Percentiles rank a stretch among this genome's conserved stretches.
These are phyloP conservation scores for Cataglyphis albicans DNA, from an alignment of 2,888 invertebrate genomes.

Conservation along the genomic window DNA sequence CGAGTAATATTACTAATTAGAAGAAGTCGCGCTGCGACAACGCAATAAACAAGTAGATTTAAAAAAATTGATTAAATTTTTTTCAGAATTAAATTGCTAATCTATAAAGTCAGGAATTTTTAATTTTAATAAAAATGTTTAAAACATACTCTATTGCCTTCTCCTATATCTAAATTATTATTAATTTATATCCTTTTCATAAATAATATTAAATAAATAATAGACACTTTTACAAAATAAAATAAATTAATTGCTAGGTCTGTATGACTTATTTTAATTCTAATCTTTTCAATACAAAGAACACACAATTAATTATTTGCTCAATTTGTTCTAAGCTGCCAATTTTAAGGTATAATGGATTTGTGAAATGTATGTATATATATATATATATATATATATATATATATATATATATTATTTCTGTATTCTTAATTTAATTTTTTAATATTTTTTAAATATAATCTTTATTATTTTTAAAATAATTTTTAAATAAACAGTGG, in stretches of 20 bases:
- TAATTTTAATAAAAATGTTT: not conserved
- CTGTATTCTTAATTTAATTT: not conserved
- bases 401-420: not conserved
- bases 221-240: not conserved
- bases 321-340: not conserved
- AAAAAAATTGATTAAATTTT: not conserved
- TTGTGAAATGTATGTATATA: not conserved
- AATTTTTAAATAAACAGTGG: not conserved
- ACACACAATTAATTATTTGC: not conserved
- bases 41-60: not conserved
- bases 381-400: too few species aligned
- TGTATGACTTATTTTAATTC: too few species aligned
- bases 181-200: not conserved
- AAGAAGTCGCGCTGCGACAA: not conserved
- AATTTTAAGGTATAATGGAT: not conserved
- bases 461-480: not conserved
- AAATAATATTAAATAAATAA: not conserved
- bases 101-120: too few species aligned
- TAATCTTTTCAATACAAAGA: not conserved
- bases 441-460: not conserved
- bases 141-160: not conserved
- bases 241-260: not conserved
- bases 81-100: not conserved
- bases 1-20: constrained; percentile 3
- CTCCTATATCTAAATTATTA: not conserved